A percentile compares a stretch with the other conserved stretches of the same genome.
These are phyloP conservation scores for Agrotis clavis DNA, from an alignment of 2,888 invertebrate species.

Conservation along the genomic window DNA sequence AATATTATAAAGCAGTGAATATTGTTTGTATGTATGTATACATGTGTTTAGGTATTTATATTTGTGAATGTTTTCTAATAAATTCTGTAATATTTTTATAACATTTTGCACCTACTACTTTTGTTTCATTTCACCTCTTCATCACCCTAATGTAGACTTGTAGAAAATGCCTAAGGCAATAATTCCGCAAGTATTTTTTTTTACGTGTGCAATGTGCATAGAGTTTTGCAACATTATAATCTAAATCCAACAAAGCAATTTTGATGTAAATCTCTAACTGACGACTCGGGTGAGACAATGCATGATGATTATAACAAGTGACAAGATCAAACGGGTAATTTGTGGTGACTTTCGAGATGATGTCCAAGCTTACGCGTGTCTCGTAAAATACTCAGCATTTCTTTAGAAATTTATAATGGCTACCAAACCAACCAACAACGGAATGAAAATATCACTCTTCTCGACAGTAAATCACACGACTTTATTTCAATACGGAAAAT, in stretches of 20 bases:
- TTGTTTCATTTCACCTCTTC: no score
- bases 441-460: constrained; percentile 24
- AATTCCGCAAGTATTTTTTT: background rate
- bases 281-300: constrained; percentile 50
- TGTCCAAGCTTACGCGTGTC: constrained; percentile 36
- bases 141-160: no score
- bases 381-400: constrained; percentile 43
- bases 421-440: background rate
- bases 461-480: background rate
- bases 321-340: constrained; percentile 63
- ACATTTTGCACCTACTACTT: no score
- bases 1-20: no score
- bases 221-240: background rate
- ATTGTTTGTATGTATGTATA: no score
- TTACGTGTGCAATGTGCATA: background rate
- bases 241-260: constrained; percentile 39
- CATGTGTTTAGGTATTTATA: no score
- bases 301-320: constrained; percentile 46
- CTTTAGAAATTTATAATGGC: constrained; percentile 36
- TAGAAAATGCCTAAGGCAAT: no score
- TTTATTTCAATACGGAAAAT: background rate
- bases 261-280: constrained; percentile 52
- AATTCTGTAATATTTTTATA: no score
- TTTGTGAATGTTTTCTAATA: no score
- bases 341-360: constrained; percentile 46